These are phyloP conservation scores for Pelobates cultripes DNA, from an alignment of 2,797 vertebrate species.

Conservation along the genomic window DNA sequence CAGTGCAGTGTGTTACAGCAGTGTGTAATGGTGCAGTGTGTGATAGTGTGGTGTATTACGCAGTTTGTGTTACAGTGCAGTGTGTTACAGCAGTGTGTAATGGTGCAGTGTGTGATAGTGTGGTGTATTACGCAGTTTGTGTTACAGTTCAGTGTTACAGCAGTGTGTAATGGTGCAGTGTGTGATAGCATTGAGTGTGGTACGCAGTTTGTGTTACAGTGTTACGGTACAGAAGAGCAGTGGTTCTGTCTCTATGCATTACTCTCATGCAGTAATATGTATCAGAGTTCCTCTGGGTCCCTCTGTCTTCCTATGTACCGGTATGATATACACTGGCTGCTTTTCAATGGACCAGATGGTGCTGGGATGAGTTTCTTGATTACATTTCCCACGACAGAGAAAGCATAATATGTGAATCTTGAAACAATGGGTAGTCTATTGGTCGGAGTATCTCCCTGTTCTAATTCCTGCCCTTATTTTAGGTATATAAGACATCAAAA, in stretches of 20 bases:
- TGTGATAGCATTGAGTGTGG: not conserved
- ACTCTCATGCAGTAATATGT: not conserved
- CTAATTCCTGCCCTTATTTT: conserved; percentile 10
- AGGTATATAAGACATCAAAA: conserved; percentile 34
- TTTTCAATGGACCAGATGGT: conserved; percentile 49
- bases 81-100: not conserved
- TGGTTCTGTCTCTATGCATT: not conserved
- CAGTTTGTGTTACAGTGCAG: not conserved
- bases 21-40: too few relatives aligned
- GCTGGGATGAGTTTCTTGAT: conserved; percentile 46
- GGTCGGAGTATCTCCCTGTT: conserved; percentile 32
- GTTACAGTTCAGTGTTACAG: not conserved
- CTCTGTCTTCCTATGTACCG: conserved; percentile 16
- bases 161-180: not conserved
- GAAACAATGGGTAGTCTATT: conserved; percentile 41
- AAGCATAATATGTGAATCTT: conserved; percentile 41
- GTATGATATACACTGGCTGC: conserved; percentile 44
- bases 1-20: too few relatives aligned
- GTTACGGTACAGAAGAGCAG: not conserved
- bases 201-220: not conserved
- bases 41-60: too few relatives aligned
- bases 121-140: not conserved
- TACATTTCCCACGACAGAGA: conserved; percentile 46
- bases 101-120: not conserved
- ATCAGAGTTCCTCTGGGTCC: not conserved